Evolutionary conservation across 2,797 vertebrate species (phyloP), one percentile per base, ranked within the genome.

Genomic region (Scarus forsteni): DNA sequence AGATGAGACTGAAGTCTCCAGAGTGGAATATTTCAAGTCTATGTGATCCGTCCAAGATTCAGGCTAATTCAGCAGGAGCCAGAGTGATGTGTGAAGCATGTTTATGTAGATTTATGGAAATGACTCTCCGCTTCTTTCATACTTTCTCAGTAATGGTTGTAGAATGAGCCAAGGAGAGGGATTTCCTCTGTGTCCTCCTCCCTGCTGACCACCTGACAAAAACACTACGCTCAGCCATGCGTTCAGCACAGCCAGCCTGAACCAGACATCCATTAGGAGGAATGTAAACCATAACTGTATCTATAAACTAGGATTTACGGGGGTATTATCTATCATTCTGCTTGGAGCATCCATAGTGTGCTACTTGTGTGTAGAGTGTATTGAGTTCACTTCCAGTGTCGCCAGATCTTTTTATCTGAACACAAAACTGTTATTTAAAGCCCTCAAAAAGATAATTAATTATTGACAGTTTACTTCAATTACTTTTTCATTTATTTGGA

Each of bases 91-190:
- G 59, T 60, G 60, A 58, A 80, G 59, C 51, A 19, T 72, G 71
- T 75, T 83, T 56, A 77, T 84, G 77, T 0, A 81, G 73, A 85
- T 86, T 43, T 70, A 79, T 83, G 83, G 60, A 81, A 83, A 82
- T 79, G 3, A 51, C 52, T 7, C 43, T 10, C 19, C 0, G 8
- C 44, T 36, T 59, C 59, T 64, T 63, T 66, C 51, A 63, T 58
- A 58, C 60, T 56, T 65, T 10, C 14, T 43, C 50, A 34, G 55
- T 18, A 27, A 66, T 27, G 58, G 60, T 8, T 19, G 66, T 10
- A 39, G 27, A 73, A 57, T 8, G 36, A 78, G 70, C 56, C 70
- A 46, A 58, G 60, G 8, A 39, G 67, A 59, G 57, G 79, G 66
- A 81, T 71, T 70, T 64, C 81, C 73, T 77, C 57, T 8, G 62